Conservation (phyloP, 2,797 vertebrate genomes). For the Pristis pectinata region DNA sequence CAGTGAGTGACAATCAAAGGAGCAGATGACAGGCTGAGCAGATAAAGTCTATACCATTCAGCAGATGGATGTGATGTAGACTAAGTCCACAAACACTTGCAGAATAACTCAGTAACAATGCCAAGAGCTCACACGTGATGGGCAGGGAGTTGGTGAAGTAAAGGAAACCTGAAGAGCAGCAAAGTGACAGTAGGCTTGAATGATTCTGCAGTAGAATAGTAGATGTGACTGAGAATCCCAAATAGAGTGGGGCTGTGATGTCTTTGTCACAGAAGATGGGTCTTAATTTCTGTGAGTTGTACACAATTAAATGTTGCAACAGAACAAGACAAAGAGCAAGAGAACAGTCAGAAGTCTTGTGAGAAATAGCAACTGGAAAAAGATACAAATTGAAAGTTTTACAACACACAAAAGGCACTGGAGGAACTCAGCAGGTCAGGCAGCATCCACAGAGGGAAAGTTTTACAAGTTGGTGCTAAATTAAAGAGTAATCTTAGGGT, state of each 20-base stretch:
- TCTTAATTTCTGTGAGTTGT: background rate
- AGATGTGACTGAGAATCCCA: background rate
- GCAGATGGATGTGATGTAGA: background rate
- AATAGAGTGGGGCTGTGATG: background rate
- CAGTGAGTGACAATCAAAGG: background rate
- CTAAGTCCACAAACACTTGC: background rate
- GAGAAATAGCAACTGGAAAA: background rate
- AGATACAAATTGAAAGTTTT: background rate
- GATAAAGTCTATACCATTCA: background rate
- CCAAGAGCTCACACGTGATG: background rate
- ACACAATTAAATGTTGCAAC: background rate
- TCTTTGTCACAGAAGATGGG: too few relatives aligned
- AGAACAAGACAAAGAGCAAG: background rate
- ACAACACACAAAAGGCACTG: background rate
- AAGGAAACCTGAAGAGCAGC: background rate
- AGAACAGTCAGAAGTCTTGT: background rate
- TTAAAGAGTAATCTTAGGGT: background rate
- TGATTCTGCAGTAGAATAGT: background rate
- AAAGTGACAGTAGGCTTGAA: background rate
- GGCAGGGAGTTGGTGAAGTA: background rate
- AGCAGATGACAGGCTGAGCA: conserved; percentile 26
- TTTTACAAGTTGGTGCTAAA: background rate
- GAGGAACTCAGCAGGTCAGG: too few relatives aligned
- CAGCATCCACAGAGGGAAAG: too few relatives aligned
- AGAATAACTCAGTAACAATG: too few relatives aligned